Evolutionary conservation across 1,140 invertebrate genomes (phyloP).

Genomic region (Manduca sexta): DNA sequence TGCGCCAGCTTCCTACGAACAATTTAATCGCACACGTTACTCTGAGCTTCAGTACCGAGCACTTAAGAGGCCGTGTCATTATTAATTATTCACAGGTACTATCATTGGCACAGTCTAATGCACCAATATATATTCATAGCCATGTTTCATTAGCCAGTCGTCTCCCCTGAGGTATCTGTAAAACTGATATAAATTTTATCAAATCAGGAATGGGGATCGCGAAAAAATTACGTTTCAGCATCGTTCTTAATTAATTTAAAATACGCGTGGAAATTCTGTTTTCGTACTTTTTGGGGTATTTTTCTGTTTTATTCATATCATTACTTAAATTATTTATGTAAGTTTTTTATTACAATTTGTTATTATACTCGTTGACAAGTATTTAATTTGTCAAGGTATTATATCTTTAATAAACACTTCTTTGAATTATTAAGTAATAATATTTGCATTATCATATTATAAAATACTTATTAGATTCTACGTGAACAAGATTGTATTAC

Average conservation of each 20-base stretch:
- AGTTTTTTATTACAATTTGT: too few relatives aligned
- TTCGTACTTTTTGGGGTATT: neutral
- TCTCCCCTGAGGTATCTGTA: slow-evolving; percentile 20
- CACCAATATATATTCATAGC: slow-evolving; percentile 63
- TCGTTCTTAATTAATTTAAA: neutral
- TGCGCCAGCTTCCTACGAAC: neutral
- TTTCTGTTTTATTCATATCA: neutral
- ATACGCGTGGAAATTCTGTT: too few relatives aligned
- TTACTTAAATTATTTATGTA: too few relatives aligned
- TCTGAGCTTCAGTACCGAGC: neutral
- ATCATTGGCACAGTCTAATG: slow-evolving; percentile 44
- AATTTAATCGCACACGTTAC: too few relatives aligned
- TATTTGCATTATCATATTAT: too few relatives aligned
- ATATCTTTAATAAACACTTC: too few relatives aligned
- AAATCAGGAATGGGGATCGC: slow-evolving; percentile 2
- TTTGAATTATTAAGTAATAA: too few relatives aligned
- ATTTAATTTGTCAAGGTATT: too few relatives aligned
- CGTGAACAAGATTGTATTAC: too few relatives aligned
- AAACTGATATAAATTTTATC: slow-evolving; percentile 36
- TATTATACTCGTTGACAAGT: too few relatives aligned
- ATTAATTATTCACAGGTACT: slow-evolving; percentile 46
- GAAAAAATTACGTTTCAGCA: slow-evolving; percentile 3
- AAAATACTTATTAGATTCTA: too few relatives aligned
- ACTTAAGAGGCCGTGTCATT: slow-evolving; percentile 32
- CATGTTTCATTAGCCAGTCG: slow-evolving; percentile 44